Evolutionary conservation across 2,888 invertebrate genomes (phyloP), one percentile per base, ranked within the genome.

Genomic region (Palloptera scutellata): DNA sequence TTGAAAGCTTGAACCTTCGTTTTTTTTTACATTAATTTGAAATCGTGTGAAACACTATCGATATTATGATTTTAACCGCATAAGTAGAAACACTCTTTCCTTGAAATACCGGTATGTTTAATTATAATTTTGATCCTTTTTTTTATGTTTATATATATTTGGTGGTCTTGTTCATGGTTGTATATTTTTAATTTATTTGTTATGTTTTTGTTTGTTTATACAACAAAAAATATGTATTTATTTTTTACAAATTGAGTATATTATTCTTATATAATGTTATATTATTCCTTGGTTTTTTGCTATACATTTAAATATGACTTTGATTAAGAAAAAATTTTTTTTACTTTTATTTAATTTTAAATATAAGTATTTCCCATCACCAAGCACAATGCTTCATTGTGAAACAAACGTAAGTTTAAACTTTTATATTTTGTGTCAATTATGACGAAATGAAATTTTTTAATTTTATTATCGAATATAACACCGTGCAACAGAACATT

Each of bases 321-420:
- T 11, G 17, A 40, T 73, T 69, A 66, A 71, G 74, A 64, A 73
- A 73, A 66, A 68, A 73, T n/a, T n/a, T n/a, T n/a, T n/a, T n/a
- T n/a, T n/a, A n/a, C n/a, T 74, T 69, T 73, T 74, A 70, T 77
- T 74, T 70, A 64, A 73, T 72, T 75, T 73, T 70, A 71, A 20
- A 75, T 71, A 69, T 42, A n/a, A 19, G 41, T 58, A 70, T 30
- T 30, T 30, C 3, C 30, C 30, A 30, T 30, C 30, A 30, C 6
- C 6, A 6, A n/a, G 41, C 19, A 15, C 40, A 17, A 3, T 4
- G 45, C 48, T 55, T 40, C n/a, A 30, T 48, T 55, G 30, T 63
- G 17, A 48, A 57, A 64, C 55, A 64, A 52, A 54, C 13, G n/a
- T n/a, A n/a, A n/a, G 17, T 55, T 55, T 45, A n/a, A 20, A 48